A percentile compares a stretch with the other conserved stretches of the same genome.
phyloP scores from a whole-genome alignment of 2,888 invertebrate genomes.

The Elaeidobius kamerunicus region DNA sequence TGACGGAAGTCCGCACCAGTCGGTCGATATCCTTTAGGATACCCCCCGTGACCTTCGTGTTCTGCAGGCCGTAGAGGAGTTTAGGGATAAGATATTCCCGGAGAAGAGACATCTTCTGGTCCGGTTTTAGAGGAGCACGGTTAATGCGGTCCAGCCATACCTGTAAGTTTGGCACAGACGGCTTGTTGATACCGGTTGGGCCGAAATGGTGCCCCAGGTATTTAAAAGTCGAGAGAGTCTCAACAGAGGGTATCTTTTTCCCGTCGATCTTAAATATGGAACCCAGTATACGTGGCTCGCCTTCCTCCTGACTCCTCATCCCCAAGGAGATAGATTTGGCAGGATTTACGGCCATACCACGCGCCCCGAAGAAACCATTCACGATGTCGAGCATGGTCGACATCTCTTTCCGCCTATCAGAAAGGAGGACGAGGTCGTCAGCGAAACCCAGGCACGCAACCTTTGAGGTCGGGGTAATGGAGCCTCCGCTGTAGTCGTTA shows the following conservation, averaged over 20 bases:
- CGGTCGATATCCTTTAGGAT: constrained; percentile 17
- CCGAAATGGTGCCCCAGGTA: constrained; percentile 31
- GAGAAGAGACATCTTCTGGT: constrained; percentile 43
- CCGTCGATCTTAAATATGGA: constrained; percentile 9
- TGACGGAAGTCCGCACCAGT: constrained; percentile 18
- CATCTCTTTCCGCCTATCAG: neutral
- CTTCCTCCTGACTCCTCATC: no score
- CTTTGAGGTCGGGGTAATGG: neutral
- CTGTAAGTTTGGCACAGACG: constrained; percentile 19
- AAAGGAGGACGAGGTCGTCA: constrained; percentile 31
- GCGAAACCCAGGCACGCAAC: constrained; percentile 30
- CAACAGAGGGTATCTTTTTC: neutral
- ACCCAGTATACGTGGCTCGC: no score
- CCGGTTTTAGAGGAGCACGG: constrained; percentile 45
- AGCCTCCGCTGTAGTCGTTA: neutral
- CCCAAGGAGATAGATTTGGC: no score
- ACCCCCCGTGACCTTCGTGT: constrained; percentile 33
- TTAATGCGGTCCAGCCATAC: constrained; percentile 35
- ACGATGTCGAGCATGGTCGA: constrained; percentile 1
- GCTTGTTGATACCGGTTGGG: constrained; percentile 22
- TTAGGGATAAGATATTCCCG: constrained; percentile 42
- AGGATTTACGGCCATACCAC: constrained; percentile 27
- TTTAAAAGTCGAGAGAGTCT: constrained; percentile 21
- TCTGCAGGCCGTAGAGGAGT: constrained; percentile 42
- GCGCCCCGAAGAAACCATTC: constrained; percentile 17